A percentile compares a stretch with the other conserved stretches of the same genome.
Evolutionary conservation across 2,888 invertebrate genomes (phyloP).

Genomic region (Nycteola revayana): DNA sequence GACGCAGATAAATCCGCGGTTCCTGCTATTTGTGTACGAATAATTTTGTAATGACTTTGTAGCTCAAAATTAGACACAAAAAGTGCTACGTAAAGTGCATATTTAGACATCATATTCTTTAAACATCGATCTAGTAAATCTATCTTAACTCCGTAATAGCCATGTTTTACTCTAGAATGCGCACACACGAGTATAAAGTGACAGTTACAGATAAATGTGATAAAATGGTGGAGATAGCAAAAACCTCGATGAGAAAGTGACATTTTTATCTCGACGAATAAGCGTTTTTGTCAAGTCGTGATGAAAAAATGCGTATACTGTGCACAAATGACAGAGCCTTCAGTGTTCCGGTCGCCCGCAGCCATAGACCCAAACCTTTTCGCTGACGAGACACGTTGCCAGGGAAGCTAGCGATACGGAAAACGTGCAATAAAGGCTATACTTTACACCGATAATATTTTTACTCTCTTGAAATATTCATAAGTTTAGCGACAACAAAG

Average conservation of each 20-base stretch:
- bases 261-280: slow-evolving; percentile 43
- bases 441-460: slow-evolving; percentile 19
- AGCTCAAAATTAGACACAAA: no score
- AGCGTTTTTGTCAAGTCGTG: slow-evolving; percentile 38
- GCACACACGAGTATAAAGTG: slow-evolving; percentile 11
- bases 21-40: no score
- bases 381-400: slow-evolving; percentile 37
- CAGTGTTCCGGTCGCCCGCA: slow-evolving; percentile 48
- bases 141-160: no score
- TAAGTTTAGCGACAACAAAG: slow-evolving; percentile 8
- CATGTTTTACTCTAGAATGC: no score
- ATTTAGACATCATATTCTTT: no score
- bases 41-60: no score
- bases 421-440: slow-evolving; percentile 34
- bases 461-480: slow-evolving; percentile 15
- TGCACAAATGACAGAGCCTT: slow-evolving; percentile 44
- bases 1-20: no score
- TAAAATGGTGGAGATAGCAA: slow-evolving; percentile 28
- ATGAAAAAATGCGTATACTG: slow-evolving; percentile 35
- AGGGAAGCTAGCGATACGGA: slow-evolving; percentile 37
- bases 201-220: slow-evolving; percentile 31
- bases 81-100: no score
- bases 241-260: slow-evolving; percentile 36
- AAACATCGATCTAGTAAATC: no score
- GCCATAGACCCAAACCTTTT: slow-evolving; percentile 44